phyloP scores from a whole-genome alignment of 2,888 invertebrate species.

The Eupithecia centaureata region DNA sequence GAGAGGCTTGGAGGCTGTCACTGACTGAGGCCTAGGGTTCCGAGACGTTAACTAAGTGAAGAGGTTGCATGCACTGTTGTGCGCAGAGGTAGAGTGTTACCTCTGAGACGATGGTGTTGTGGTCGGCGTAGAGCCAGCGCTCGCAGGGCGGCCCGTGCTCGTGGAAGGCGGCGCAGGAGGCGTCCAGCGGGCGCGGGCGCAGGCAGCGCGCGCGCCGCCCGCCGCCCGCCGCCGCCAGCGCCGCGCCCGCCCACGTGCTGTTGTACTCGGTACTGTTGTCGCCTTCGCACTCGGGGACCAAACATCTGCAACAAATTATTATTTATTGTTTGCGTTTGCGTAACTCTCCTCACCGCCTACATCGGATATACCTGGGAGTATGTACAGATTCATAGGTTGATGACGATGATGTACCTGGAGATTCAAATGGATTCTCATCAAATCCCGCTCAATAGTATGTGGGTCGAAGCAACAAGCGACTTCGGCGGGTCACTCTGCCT shows the following conservation, averaged over 20 bases:
- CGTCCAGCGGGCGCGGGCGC: slow-evolving; percentile 52
- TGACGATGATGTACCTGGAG: background rate
- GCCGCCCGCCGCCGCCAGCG: slow-evolving; percentile 50
- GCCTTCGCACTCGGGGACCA: slow-evolving; percentile 73
- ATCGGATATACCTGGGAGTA: no score
- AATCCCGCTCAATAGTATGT: no score
- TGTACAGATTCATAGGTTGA: no score
- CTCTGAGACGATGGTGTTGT: slow-evolving; percentile 61
- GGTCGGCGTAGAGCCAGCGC: slow-evolving; percentile 55
- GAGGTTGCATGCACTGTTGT: no score
- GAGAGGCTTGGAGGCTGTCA: no score
- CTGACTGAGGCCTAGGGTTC: no score
- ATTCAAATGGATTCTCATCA: background rate
- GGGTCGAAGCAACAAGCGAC: no score
- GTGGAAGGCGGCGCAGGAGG: slow-evolving; percentile 61
- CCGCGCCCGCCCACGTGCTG: slow-evolving; percentile 63
- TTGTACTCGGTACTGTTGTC: slow-evolving; percentile 63
- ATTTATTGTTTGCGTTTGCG: background rate
- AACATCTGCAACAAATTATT: slow-evolving; percentile 59
- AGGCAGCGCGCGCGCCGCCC: slow-evolving; percentile 57
- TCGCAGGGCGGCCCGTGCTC: slow-evolving; percentile 58
- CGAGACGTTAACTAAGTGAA: no score
- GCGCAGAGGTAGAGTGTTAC: slow-evolving; percentile 42
- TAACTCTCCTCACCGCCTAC: no score
- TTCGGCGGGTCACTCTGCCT: background rate